Conservation (phyloP, 30 jellyfish, hydroid and myxozoan genomes). For the Chrysaora quinquecirrha region DNA sequence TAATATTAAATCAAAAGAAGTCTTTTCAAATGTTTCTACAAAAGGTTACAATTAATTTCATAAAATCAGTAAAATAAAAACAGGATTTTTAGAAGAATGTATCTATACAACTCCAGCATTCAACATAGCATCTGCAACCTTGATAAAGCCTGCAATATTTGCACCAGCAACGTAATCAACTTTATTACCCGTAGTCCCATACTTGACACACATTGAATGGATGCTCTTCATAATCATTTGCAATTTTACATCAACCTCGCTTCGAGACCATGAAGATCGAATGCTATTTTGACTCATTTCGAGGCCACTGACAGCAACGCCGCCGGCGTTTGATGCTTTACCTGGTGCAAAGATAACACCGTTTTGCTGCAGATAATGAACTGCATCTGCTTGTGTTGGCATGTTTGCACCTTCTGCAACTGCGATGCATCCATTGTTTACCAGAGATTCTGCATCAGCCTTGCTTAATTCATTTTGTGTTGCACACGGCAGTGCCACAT, state of each 20-base stretch:
- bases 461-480: conserved; percentile 81
- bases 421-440: conserved; percentile 77
- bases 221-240: conserved; percentile 68
- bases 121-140: conserved; percentile 90
- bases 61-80: no score
- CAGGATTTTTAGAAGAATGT: no score
- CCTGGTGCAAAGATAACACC: conserved; percentile 89
- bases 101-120: conserved; percentile 80
- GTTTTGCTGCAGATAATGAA: conserved; percentile 55
- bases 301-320: conserved; percentile 94
- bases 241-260: conserved; percentile 84
- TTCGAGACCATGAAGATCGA: conserved; percentile 77
- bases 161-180: conserved; percentile 90
- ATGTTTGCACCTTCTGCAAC: conserved; percentile 95
- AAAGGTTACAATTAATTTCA: no score
- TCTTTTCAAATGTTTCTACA: no score
- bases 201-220: conserved; percentile 68
- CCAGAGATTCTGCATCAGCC: conserved; percentile 72
- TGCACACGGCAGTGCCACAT: conserved; percentile 90
- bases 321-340: conserved; percentile 96
- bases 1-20: no score
- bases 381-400: conserved; percentile 95
- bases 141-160: conserved; percentile 83
- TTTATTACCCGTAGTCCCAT: conserved; percentile 50
- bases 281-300: conserved; percentile 96